phyloP scores from a whole-genome alignment of 1,140 invertebrate species.

The Euura saliciscinereae region DNA sequence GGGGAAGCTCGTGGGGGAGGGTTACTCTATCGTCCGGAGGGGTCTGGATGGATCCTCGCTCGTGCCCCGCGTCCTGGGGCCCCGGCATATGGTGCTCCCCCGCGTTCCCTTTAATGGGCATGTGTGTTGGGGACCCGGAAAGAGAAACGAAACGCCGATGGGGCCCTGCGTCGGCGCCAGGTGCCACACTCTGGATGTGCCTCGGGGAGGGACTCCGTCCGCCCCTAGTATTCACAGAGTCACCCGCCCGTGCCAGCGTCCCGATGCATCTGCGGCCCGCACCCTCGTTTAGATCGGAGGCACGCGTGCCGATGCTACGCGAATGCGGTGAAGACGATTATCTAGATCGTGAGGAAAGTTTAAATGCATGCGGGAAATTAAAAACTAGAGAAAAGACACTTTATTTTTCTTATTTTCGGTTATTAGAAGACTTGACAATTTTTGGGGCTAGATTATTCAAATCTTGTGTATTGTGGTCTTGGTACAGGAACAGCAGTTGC shows the following conservation, averaged over 20 bases:
- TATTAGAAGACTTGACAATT: too few species aligned
- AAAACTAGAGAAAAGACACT: too few species aligned
- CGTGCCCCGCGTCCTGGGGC: background rate
- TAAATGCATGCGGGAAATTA: too few species aligned
- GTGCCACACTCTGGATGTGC: background rate
- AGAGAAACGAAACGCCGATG: background rate
- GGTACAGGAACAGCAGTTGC: too few species aligned
- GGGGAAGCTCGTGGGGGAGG: conserved; percentile 3
- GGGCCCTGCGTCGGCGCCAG: background rate
- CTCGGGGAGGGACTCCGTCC: background rate
- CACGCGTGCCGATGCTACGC: background rate
- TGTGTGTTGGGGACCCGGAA: background rate
- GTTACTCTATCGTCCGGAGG: background rate
- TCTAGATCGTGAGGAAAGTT: too few species aligned
- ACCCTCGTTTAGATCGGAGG: background rate
- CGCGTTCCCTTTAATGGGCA: background rate
- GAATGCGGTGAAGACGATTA: background rate
- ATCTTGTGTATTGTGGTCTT: too few species aligned
- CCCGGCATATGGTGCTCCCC: background rate
- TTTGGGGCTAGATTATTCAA: too few species aligned
- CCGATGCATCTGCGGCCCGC: background rate
- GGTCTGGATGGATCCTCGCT: background rate
- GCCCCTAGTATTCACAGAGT: background rate
- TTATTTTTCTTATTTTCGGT: too few species aligned
- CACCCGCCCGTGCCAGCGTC: background rate